Percentiles rank a stretch among this genome's conserved stretches.
Evolutionary conservation across 2,888 invertebrate species (phyloP).

Genomic region (Rhagophthalmus giganteus): DNA sequence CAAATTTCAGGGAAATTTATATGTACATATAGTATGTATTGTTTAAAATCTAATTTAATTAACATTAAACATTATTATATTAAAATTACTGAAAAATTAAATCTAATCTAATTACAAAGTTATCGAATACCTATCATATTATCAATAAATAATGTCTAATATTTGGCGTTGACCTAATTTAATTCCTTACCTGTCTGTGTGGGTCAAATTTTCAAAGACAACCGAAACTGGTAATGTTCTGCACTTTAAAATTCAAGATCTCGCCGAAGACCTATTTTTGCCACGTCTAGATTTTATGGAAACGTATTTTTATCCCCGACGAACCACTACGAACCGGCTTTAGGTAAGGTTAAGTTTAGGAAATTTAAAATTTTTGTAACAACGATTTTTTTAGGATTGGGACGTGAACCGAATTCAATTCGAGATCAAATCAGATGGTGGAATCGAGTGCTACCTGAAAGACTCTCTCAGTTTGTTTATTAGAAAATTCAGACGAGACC

Average conservation of each 20-base stretch:
- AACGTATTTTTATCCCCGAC: constrained; percentile 11
- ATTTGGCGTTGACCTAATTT: constrained; percentile 5
- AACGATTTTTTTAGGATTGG: constrained; percentile 3
- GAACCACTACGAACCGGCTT: constrained; percentile 11
- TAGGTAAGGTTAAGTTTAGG: neutral
- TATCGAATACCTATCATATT: no score
- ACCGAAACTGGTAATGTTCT: neutral
- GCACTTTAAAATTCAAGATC: constrained; percentile 19
- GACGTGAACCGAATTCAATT: constrained; percentile 5
- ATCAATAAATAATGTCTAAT: no score
- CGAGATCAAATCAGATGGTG: constrained; percentile 9
- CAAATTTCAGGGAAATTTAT: no score
- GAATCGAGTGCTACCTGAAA: constrained; percentile 6
- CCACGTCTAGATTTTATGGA: constrained; percentile 12
- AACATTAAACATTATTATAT: no score
- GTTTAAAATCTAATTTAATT: no score
- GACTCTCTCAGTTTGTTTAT: constrained; percentile 9
- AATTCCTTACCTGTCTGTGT: constrained; percentile 8
- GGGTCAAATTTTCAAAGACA: constrained; percentile 9
- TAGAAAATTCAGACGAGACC: constrained; percentile 1
- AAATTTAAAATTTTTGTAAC: neutral
- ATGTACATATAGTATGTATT: no score
- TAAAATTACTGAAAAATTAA: no score
- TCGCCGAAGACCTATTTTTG: constrained; percentile 10
- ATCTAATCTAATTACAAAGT: no score